Base-by-base conservation (phyloP, 92 coral and sea anemone species). In the Porites cylindrica region DNA sequence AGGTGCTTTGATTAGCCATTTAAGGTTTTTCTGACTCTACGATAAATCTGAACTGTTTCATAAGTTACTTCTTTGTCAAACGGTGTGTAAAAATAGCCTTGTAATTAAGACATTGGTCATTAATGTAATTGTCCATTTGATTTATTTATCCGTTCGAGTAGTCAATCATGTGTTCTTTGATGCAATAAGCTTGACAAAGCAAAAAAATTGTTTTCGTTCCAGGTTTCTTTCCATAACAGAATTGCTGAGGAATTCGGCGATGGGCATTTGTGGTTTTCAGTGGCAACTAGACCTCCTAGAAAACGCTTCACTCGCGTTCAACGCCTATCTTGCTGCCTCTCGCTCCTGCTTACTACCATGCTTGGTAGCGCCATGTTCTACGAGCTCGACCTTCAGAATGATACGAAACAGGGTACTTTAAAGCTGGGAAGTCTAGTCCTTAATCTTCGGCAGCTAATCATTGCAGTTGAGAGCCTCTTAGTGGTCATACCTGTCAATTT, bases 281-380 rank as follows among this genome's bases (percentile, higher is more conserved):
- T 94, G 6, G 87, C 79, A 10, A 86, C 97, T n/a, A 86, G 89
- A 76, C 61, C 79, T 24, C 95, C 97, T 29, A 60, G 58, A 14
- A 86, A 72, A 14, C 88, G 51, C 32, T 94, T 94, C 72, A 92
- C 97, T 1, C 89, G 97, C 54, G 89, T 92, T 18, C 97, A 94
- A 64, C 93, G 97, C 0, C 80, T 90, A 8, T 89, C 95, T 4
- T 94, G 97, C 64, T 94, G 97, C 62, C 81, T 86, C 51, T 89
- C 93, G 1, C 78, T 94, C 38, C 68, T 92, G 63, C 79, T 90
- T 47, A 88, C 90, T 61, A 91, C 93, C 29, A 94, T 92, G 95
- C 73, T 94, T 29, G 92, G 90, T 10, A 92, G 89, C 51, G 97
- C 97, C 61, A 94, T 94, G 97, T 94, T 94, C 82, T 94, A 94